phyloP scores from a whole-genome alignment of 2,113 vertebrate species.

The Crocuta crocuta region DNA sequence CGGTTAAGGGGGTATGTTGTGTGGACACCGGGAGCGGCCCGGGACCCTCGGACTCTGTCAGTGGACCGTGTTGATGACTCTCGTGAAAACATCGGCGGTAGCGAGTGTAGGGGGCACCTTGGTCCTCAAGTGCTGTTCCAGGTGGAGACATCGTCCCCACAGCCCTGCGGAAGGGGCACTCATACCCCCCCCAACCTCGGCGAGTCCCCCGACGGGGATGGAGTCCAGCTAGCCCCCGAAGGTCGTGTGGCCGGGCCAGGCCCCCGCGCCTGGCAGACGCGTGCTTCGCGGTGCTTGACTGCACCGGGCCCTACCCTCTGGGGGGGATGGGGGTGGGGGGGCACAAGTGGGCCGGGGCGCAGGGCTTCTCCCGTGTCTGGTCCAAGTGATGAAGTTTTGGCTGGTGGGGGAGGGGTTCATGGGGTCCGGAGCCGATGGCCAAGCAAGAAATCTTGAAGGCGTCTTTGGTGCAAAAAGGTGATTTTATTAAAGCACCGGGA shows the following conservation, averaged over 20 bases:
- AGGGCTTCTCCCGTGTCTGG: background rate
- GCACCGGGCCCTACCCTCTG: background rate
- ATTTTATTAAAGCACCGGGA: too few relatives aligned
- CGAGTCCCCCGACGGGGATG: fast-evolving
- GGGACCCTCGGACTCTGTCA: background rate
- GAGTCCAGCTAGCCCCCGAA: too few relatives aligned
- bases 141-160: background rate
- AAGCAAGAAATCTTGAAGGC: too few relatives aligned
- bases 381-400: background rate
- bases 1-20: background rate
- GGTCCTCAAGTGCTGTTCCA: background rate
- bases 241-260: background rate
- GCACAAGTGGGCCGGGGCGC: too few relatives aligned
- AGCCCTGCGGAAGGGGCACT: fast-evolving
- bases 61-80: background rate
- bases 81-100: fast-evolving
- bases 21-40: too few relatives aligned
- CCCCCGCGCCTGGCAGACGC: background rate
- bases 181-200: fast-evolving
- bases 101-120: fast-evolving
- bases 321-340: too few relatives aligned
- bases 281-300: fast-evolving
- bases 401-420: too few relatives aligned
- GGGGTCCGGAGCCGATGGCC: too few relatives aligned
- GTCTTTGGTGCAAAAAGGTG: too few relatives aligned